Conservation (phyloP, 1,140 invertebrate species). For the Drosophila athabasca region DNA sequence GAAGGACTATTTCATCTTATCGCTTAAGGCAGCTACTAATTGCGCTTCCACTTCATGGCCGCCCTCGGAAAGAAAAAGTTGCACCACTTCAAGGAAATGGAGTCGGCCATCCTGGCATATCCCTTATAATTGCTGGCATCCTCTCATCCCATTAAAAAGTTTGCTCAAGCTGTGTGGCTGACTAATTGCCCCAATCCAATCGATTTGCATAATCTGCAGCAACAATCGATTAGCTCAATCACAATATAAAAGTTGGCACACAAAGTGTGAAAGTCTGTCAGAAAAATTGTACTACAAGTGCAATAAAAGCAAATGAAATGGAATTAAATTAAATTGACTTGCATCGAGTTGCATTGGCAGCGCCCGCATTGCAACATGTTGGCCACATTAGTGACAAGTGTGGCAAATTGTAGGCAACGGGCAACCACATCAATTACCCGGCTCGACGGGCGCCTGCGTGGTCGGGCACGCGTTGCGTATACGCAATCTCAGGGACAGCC, state of each 20-base stretch:
- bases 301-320: conserved; percentile 53
- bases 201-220: no score
- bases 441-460: conserved; percentile 41
- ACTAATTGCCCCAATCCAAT: no score
- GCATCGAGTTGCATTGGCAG: conserved; percentile 1
- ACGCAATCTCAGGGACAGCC: conserved; percentile 57
- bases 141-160: conserved; percentile 14
- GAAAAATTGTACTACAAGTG: conserved; percentile 34
- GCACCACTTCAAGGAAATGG: not conserved
- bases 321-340: conserved; percentile 50
- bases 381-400: conserved; percentile 61
- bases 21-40: conserved; percentile 9
- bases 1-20: conserved; percentile 4
- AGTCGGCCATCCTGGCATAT: not conserved
- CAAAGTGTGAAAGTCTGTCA: conserved; percentile 58
- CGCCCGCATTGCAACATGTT: conserved; percentile 43
- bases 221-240: conserved; percentile 57
- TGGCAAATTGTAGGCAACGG: conserved; percentile 37
- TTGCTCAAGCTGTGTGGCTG: conserved; percentile 10
- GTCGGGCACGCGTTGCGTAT: conserved; percentile 57
- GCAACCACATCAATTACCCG: conserved; percentile 32
- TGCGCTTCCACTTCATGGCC: not conserved
- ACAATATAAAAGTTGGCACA: conserved; percentile 46
- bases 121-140: not conserved
- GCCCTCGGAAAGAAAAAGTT: conserved; percentile 12